Evolutionary conservation across 1,140 invertebrate genomes (phyloP).

Genomic region (Sipha flava): DNA sequence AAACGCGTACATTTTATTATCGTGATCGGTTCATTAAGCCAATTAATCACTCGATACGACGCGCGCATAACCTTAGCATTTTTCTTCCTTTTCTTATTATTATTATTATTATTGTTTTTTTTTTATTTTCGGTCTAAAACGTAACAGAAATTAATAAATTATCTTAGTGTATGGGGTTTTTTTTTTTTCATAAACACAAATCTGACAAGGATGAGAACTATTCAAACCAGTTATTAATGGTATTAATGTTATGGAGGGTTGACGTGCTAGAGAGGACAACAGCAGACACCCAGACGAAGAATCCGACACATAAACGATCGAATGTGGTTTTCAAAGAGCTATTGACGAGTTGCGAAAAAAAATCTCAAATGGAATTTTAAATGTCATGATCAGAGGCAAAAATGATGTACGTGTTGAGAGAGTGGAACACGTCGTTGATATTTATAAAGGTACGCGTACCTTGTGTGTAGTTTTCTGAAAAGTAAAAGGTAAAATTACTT

Average conservation of each 20-base stretch:
- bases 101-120: too few relatives aligned
- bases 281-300: slow-evolving; percentile 24
- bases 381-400: neutral
- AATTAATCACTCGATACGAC: too few relatives aligned
- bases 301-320: neutral
- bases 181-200: neutral
- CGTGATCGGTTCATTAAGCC: too few relatives aligned
- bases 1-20: too few relatives aligned
- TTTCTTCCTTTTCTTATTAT: too few relatives aligned
- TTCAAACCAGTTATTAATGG: slow-evolving; percentile 8
- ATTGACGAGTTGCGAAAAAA: slow-evolving; percentile 3
- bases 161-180: neutral
- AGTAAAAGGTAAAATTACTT: neutral
- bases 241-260: slow-evolving; percentile 34
- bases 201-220: slow-evolving; percentile 12
- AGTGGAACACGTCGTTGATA: neutral
- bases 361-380: neutral
- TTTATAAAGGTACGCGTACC: neutral
- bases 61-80: too few relatives aligned
- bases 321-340: neutral
- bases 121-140: neutral
- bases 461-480: neutral
- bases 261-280: slow-evolving; percentile 36
- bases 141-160: neutral
- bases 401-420: neutral